Base-by-base conservation (phyloP, 1,140 invertebrate species). In the Drosophila elegans region DNA sequence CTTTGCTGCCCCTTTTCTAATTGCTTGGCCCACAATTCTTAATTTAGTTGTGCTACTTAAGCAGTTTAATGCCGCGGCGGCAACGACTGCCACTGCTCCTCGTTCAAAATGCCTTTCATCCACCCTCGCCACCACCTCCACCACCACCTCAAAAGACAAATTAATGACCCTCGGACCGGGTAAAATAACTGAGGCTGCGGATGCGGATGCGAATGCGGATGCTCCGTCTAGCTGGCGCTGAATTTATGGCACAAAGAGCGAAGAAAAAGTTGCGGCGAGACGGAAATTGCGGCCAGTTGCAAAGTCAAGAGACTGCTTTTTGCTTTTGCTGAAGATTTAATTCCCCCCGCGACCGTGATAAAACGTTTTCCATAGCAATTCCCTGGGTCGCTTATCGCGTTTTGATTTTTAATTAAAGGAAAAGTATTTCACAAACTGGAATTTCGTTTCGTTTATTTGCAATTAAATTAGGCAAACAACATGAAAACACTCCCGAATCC, bases 1-100 rank as follows among this genome's bases (percentile, higher is more conserved):
- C 51, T 10, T 41, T 9, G 12, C 16, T 27, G 21, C 59, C 57
- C 21, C 16, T 38, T 53, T 46, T 66, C 56, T 85, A 85, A 86
- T 86, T 85, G 78, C 82, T 63, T 27, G 44, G 46, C 39, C 59
- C 52, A 76, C 75, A 79, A 76, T 86, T 82, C 82, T 82, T 86
- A 83, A 86, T 86, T 86, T 88, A 86, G 82, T 88, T 86, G 83
- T 88, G 83, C 79, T 88, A 86, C 82, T 86, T 86, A 86, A 86
- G 79, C 83, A 86, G 83, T 86, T 88, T 88, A 86, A 88, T 85
- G 69, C 82, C 51, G 51, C 51, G 36, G 56, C 52, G 44, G 63
- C 60, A 39, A 16, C 11, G 42, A 57, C 51, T 57, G 29, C 11
- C 36, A 57, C 42, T 49, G 29, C 67, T 69, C 25, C 41, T 69